phyloP scores from a whole-genome alignment of 2,888 invertebrate species.

The Notocelia uddmanniana region DNA sequence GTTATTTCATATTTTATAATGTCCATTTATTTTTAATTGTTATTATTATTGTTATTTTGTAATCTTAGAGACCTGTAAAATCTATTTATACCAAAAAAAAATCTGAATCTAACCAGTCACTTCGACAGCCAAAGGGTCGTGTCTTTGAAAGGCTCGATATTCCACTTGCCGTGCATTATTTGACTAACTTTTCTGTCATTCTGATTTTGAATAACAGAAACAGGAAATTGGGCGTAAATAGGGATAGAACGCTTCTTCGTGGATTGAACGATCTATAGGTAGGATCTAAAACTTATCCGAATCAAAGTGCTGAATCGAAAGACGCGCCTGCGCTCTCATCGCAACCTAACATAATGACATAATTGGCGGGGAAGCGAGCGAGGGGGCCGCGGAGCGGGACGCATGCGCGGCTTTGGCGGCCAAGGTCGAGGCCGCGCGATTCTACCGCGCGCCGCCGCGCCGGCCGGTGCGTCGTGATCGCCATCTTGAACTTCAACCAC shows the following conservation, averaged over 20 bases:
- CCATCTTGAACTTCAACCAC: slow-evolving; percentile 69
- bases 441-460: slow-evolving; percentile 83
- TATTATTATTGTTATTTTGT: no score
- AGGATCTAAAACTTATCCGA: slow-evolving; percentile 7
- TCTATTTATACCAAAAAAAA: no score
- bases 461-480: slow-evolving; percentile 70
- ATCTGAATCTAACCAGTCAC: no score
- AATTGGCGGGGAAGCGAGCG: slow-evolving; percentile 73
- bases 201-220: no score
- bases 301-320: slow-evolving; percentile 24
- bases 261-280: not conserved
- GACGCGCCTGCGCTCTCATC: slow-evolving; percentile 39
- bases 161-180: no score
- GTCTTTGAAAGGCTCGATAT: no score
- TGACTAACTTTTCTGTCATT: no score
- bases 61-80: no score
- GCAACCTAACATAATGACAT: slow-evolving; percentile 77
- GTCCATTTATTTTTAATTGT: no score
- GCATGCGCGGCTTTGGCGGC: slow-evolving; percentile 85
- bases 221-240: no score
- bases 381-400: slow-evolving; percentile 70
- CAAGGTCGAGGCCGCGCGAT: slow-evolving; percentile 85
- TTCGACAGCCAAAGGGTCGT: no score
- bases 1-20: no score
- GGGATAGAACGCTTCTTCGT: not conserved